Evolutionary conservation across 2,888 invertebrate genomes (phyloP).

Genomic region (Amphiduros pacificus): DNA sequence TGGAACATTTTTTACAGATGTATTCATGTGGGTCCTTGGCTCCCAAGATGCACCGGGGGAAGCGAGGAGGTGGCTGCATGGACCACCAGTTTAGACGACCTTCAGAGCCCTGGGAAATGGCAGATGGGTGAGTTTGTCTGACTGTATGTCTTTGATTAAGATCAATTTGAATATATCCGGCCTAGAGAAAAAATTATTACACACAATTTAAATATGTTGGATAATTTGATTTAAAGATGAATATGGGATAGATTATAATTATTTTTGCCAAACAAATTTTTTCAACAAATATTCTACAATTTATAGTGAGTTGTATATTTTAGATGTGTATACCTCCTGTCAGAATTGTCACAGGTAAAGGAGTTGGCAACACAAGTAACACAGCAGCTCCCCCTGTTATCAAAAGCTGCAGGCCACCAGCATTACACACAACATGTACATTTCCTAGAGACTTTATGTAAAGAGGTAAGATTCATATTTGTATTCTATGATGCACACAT

Average conservation of each 20-base stretch:
- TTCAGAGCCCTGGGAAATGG: conserved; percentile 64
- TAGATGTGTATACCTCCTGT: conserved; percentile 62
- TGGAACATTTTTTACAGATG: conserved; percentile 55
- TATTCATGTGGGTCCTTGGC: conserved; percentile 65
- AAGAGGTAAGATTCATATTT: conserved; percentile 60
- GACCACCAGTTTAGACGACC: conserved; percentile 61
- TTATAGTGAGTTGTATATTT: conserved; percentile 1
- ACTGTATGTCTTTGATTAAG: background rate
- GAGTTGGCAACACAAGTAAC: conserved; percentile 46
- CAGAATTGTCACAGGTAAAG: conserved; percentile 59
- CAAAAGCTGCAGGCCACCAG: conserved; percentile 57
- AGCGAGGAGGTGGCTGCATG: conserved; percentile 58
- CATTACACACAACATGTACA: conserved; percentile 63
- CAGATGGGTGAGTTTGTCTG: conserved; percentile 61
- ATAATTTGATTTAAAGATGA: too few species aligned
- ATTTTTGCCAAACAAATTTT: too few species aligned
- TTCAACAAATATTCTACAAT: background rate
- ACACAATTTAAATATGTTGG: too few species aligned
- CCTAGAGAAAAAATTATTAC: too few species aligned
- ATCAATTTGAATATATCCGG: too few species aligned
- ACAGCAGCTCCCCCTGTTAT: conserved; percentile 58
- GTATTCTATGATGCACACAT: too few species aligned
- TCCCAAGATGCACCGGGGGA: conserved; percentile 62
- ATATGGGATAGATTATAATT: too few species aligned
- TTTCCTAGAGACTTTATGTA: conserved; percentile 63